A percentile compares a stretch with the other conserved stretches of the same genome.
Evolutionary conservation across 2,113 vertebrate genomes (phyloP).

Genomic region (Dromas ardeola): DNA sequence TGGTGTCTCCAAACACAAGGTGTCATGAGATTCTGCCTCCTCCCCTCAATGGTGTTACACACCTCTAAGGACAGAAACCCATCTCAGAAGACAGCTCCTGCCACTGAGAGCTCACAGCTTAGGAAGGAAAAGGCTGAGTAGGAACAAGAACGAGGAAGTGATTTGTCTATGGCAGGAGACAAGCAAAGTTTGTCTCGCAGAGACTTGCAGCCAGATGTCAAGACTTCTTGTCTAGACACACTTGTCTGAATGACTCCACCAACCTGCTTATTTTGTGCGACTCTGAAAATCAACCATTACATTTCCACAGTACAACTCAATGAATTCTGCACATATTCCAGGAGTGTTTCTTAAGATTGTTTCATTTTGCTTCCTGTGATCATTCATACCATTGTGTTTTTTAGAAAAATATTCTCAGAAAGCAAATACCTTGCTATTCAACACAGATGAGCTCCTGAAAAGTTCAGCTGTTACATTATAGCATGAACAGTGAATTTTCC

Average conservation of each 20-base stretch:
- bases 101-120: neutral
- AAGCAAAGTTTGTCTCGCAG: neutral
- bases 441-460: neutral
- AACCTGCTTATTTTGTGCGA: neutral
- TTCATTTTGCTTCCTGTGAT: neutral
- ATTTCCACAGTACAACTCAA: neutral
- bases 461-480: neutral
- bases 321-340: neutral
- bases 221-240: neutral
- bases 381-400: neutral
- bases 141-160: neutral
- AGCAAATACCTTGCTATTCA: neutral
- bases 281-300: neutral
- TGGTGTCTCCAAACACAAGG: neutral
- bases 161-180: neutral
- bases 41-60: neutral
- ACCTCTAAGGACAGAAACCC: neutral
- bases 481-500: neutral
- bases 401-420: neutral
- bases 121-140: neutral
- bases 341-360: neutral
- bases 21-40: neutral
- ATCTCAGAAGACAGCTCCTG: neutral
- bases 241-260: neutral
- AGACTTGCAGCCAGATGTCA: neutral